Evolutionary conservation across 2,888 invertebrate genomes (phyloP), one percentile per base, ranked within the genome.

Genomic region (Sinohyriopsis cumingii): DNA sequence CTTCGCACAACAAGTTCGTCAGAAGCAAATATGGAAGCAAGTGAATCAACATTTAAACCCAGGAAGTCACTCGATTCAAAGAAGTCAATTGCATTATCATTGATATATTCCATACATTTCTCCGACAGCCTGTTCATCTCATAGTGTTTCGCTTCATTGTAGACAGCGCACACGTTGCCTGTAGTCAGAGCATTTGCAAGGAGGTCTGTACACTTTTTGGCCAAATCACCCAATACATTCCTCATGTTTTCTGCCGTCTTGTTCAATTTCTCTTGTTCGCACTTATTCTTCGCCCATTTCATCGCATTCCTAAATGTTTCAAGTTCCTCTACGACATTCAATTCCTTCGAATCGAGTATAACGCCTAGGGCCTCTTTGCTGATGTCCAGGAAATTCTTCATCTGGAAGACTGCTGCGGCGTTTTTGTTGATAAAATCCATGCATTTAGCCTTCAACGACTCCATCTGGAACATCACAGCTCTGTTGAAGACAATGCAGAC

Each of bases 61-160:
- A 73, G 65, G 55, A 75, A 75, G 61, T 76, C 78, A 59, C 73
- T 75, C 7, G 61, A 73, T 15, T 72, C 68, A 33, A 79, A 76
- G 22, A 79, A 68, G 68, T 75, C 76, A 62, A 75, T 79, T 0
- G 78, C 75, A 56, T 79, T 75, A 73, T 73, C 73, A 33, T 75
- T 73, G 9, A 76, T 76, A 60, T 75, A 79, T 5, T 73, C 69
- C 20, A 79, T 66, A 62, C 76, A 75, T 53, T 68, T 75, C 20
- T 60, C 66, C 55, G 75, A 71, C 22, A 77, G 59, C 5, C 75
- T 20, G 65, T 77, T 73, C 77, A 77, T 77, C 22, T 77, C 71
- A 56, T 77, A 75, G 56, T 75, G 75, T n/a, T 59, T 53, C 3
- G 77, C 67, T 56, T 77, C 75, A 55, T 77, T 77, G 66, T 71